Base-by-base conservation (phyloP, 2,888 invertebrate genomes). In the Zaprionus lineosus region DNA sequence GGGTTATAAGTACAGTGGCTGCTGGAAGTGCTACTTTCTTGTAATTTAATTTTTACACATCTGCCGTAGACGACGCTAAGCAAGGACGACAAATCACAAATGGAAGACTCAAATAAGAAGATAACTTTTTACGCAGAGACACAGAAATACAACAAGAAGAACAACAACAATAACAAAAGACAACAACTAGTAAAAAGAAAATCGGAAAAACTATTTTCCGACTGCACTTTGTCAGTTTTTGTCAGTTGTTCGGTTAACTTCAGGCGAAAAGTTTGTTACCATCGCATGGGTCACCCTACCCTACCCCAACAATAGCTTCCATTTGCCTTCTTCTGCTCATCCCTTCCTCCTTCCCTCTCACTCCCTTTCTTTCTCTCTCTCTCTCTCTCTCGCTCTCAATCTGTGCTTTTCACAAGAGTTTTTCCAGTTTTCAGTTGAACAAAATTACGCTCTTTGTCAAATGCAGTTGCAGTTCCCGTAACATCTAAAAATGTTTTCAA, bases 221-320 rank as follows among this genome's bases (percentile, higher is more conserved):
- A 73, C 67, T 78, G 58, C 73, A 75, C 73, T 81, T 82, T 81
- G 77, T 77, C 68, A 74, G 74, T 69, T 77, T 81, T 69, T 81
- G 75, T 62, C 68, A 62, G 60, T 75, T 69, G 58, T 75, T 75
- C 64, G 56, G 57, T 69, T 62, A 57, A 62, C 64, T 75, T 68
- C 53, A 51, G n/a, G 60, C 51, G 55, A 44, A 66, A 71, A 77
- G 68, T 69, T 69, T 52, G 28, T 59, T 51, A 36, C 53, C 53
- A 36, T 16, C 40, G 12, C n/a, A 26, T 7, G 28, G 3, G 8
- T 12, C 15, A 18, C 14, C 37, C 16, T 21, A 19, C 19, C 12
- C 15, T 3, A 14, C 8, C 0, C 3, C 4, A 24, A n/a, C n/a
- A n/a, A n/a, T n/a, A n/a, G n/a, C n/a, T n/a, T n/a, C n/a, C n/a